Evolutionary conservation across 2,888 invertebrate species (phyloP), one percentile per base, ranked within the genome.

Genomic region (Apamea sordens): DNA sequence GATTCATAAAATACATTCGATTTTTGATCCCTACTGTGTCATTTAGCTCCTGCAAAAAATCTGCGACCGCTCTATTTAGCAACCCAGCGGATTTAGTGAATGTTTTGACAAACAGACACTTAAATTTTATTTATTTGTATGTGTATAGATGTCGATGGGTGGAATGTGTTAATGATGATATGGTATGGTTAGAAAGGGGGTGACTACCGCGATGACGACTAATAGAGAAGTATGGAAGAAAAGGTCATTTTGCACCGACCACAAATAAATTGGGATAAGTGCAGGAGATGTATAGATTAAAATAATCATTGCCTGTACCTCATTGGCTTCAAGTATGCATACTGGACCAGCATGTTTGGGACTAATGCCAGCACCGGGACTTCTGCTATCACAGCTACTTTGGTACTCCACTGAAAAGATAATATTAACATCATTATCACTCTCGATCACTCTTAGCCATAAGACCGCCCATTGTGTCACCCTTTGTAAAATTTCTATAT

Each of bases 331-430:
- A 99, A 95, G 89, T 99, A 98, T 74, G 98, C 97, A 82, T 97
- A 96, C 93, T 99, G 98, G 6, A 99, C 97, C 73, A 98, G 94
- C 77, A 97, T 97, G 92, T 99, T 99, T 73, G 99, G 99, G 80
- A 99, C 96, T 79, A 98, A 95, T 13, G 98, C 97, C 63, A 99
- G 94, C 2, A 98, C 95, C 24, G 98, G 98, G 10, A 99, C 97
- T 95, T 99, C 99, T 2, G 98, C 98, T 86, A 99, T 98, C 86
- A 97, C 95, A 0, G 98, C 98, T 44, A 98, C 98, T 92, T 97
- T 98, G 78, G 97, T 95, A 91, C 98, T 98, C 98, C 98, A 98
- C 98, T 98, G 94, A n/a, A 63, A 8, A 50, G 0, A 65, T 7
- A 65, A 36, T 56, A 44, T 44, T 77, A 15, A 44, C 10, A 61